Conservation (phyloP, 1,140 invertebrate species). For the Asbolus verrucosus region DNA sequence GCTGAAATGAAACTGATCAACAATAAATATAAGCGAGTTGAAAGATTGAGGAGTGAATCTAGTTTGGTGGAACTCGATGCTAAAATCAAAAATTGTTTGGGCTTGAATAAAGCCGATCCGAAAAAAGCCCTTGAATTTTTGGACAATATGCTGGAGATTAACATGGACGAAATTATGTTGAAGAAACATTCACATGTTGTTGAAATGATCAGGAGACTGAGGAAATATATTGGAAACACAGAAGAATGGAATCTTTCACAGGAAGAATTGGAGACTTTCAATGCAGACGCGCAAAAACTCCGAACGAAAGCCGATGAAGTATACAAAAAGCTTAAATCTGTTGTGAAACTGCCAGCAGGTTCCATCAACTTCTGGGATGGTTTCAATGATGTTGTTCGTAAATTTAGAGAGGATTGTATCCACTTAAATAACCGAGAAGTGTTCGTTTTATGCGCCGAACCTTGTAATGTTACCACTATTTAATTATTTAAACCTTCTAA, state of each 20-base stretch:
- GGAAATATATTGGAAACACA: slow-evolving; percentile 81
- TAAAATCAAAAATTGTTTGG: slow-evolving; percentile 58
- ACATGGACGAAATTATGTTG: slow-evolving; percentile 81
- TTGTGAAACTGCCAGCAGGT: slow-evolving; percentile 67
- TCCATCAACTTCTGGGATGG: slow-evolving; percentile 71
- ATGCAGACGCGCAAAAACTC: slow-evolving; percentile 75
- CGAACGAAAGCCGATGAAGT: slow-evolving; percentile 70
- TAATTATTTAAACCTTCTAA: no score
- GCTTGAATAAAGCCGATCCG: slow-evolving; percentile 65
- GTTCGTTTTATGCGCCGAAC: slow-evolving; percentile 68
- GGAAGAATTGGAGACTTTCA: slow-evolving; percentile 72
- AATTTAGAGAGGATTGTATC: slow-evolving; percentile 71
- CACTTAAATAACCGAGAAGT: slow-evolving; percentile 70
- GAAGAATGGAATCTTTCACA: slow-evolving; percentile 77
- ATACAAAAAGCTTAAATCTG: slow-evolving; percentile 55
- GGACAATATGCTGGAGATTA: slow-evolving; percentile 71
- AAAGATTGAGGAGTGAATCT: slow-evolving; percentile 56
- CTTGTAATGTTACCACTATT: slow-evolving; percentile 60
- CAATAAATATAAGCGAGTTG: slow-evolving; percentile 52
- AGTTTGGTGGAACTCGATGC: slow-evolving; percentile 58
- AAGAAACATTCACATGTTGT: slow-evolving; percentile 88
- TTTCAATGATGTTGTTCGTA: slow-evolving; percentile 69
- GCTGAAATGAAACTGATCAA: slow-evolving; percentile 63
- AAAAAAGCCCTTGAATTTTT: slow-evolving; percentile 67
- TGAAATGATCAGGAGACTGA: slow-evolving; percentile 76